phyloP scores from a whole-genome alignment of 2,888 invertebrate species.

The Xestoiulus laeticollis region DNA sequence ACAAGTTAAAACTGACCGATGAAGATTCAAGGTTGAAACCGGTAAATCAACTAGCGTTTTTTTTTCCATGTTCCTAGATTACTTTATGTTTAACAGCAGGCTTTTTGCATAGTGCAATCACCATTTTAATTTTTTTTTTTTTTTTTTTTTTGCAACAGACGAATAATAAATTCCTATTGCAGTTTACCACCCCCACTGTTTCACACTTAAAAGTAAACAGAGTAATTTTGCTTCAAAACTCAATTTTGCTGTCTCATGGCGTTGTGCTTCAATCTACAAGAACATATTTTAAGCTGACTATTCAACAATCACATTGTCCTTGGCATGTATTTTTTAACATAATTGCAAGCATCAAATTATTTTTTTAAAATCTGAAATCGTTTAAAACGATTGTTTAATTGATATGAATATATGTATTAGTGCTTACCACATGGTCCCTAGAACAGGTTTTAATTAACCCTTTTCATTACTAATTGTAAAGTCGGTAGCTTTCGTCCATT shows the following conservation, averaged over 20 bases:
- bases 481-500: no score
- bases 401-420: neutral
- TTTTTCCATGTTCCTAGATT: neutral
- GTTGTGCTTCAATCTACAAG: neutral
- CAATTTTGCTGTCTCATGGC: slow-evolving; percentile 40
- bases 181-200: slow-evolving; percentile 31
- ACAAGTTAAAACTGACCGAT: neutral
- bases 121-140: neutral
- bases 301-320: neutral
- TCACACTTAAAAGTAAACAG: slow-evolving; percentile 24
- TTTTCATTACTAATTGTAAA: no score
- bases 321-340: neutral
- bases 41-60: neutral
- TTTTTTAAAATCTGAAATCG: neutral
- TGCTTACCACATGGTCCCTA: no score
- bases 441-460: no score
- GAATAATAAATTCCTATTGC: neutral
- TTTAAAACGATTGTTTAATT: neutral
- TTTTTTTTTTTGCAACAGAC: slow-evolving; percentile 2
- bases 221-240: slow-evolving; percentile 19
- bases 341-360: neutral
- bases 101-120: slow-evolving; percentile 11
- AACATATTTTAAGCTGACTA: neutral
- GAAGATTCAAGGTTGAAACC: neutral
- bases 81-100: slow-evolving; percentile 22